Conservation (phyloP, 2,797 vertebrate species). For the Syndactyla subalaris region DNA sequence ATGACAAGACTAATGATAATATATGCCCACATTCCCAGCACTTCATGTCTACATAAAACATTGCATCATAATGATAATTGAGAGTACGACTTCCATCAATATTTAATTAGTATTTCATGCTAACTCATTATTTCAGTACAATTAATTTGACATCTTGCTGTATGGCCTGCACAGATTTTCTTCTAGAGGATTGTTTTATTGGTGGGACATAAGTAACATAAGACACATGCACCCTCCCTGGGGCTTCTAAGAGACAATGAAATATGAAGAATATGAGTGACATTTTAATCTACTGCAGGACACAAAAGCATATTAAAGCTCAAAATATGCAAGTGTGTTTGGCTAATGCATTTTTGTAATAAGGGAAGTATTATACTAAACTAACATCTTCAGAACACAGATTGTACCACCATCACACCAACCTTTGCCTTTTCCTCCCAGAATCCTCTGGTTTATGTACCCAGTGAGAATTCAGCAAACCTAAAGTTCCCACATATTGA, state of each 20-base stretch:
- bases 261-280: constrained; percentile 58
- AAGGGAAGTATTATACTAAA: neutral
- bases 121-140: constrained; percentile 80
- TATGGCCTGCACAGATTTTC: constrained; percentile 67
- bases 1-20: constrained; percentile 62
- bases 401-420: neutral
- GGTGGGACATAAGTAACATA: constrained; percentile 37
- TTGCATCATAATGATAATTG: constrained; percentile 77
- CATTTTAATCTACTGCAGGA: constrained; percentile 67
- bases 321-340: neutral
- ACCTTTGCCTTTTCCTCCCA: neutral
- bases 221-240: constrained; percentile 43
- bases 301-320: constrained; percentile 28
- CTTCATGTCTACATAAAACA: constrained; percentile 73
- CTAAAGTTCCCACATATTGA: neutral
- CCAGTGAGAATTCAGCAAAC: neutral
- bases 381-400: neutral
- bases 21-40: constrained; percentile 35
- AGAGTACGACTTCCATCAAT: constrained; percentile 81
- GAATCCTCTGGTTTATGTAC: neutral
- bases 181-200: constrained; percentile 62
- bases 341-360: neutral
- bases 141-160: constrained; percentile 79
- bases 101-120: constrained; percentile 83
- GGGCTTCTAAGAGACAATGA: constrained; percentile 38